phyloP scores from a whole-genome alignment of 2,888 invertebrate species.

The Morinoia aosen region DNA sequence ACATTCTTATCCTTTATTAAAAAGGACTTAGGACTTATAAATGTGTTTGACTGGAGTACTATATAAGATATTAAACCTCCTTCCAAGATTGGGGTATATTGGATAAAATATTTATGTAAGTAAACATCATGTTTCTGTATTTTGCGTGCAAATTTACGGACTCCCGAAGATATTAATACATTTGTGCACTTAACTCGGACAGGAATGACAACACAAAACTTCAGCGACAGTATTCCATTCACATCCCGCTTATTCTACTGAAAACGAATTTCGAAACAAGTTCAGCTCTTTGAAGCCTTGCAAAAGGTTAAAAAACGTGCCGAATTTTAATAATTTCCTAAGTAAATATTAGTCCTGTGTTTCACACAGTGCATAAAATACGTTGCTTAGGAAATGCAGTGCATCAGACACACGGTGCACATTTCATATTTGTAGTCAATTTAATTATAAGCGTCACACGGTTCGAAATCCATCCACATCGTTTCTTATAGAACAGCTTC shows the following conservation, averaged over 20 bases:
- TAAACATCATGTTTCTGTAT: too few species aligned
- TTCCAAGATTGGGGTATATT: too few species aligned
- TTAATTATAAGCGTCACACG: background rate
- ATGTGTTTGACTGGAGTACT: too few species aligned
- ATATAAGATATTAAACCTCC: too few species aligned
- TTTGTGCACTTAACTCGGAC: background rate
- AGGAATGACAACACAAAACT: background rate
- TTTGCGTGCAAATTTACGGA: too few species aligned
- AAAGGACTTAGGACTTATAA: too few species aligned
- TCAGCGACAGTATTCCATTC: background rate
- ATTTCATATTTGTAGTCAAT: background rate
- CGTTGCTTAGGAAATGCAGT: background rate
- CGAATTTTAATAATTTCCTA: background rate
- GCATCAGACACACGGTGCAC: background rate
- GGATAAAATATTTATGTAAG: too few species aligned
- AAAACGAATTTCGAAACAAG: background rate
- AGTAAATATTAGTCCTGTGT: background rate
- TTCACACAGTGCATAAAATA: background rate
- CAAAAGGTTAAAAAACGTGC: background rate
- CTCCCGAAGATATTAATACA: too few species aligned
- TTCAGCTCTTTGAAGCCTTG: background rate
- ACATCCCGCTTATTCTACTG: background rate
- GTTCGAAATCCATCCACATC: background rate
- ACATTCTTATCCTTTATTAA: too few species aligned
- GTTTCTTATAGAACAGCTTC: background rate